Evolutionary conservation across 1,140 invertebrate species (phyloP).

Genomic region (Drosophila santomea): DNA sequence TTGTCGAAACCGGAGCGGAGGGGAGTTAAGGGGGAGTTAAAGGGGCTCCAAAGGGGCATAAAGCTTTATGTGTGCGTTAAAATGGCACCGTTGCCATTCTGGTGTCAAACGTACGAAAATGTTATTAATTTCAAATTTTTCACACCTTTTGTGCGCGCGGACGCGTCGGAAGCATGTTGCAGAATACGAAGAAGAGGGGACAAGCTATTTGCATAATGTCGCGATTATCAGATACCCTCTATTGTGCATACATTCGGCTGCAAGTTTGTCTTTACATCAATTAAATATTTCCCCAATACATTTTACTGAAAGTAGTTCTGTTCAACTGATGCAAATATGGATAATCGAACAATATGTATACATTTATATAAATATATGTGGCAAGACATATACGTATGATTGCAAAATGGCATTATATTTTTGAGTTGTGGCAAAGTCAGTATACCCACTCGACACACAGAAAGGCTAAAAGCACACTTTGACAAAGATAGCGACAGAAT

Average conservation of each 20-base stretch:
- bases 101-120: conserved; percentile 71
- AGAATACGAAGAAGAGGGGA: conserved; percentile 14
- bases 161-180: conserved; percentile 3
- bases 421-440: neutral
- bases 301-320: too few relatives aligned
- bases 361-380: too few relatives aligned
- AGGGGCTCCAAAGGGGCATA: conserved; percentile 16
- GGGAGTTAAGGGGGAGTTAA: neutral
- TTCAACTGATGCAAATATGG: too few relatives aligned
- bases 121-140: conserved; percentile 75
- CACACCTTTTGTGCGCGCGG: conserved; percentile 53
- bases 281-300: too few relatives aligned
- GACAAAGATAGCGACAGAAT: conserved; percentile 42
- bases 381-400: too few relatives aligned
- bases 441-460: conserved; percentile 35
- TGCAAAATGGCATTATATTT: neutral
- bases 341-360: too few relatives aligned
- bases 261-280: neutral
- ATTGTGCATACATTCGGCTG: too few relatives aligned
- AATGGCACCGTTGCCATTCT: conserved; percentile 54
- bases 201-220: conserved; percentile 19
- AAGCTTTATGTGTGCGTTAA: conserved; percentile 63
- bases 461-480: conserved; percentile 4
- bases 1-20: conserved; percentile 26
- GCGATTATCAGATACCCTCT: conserved; percentile 20